Evolutionary conservation across 64 coral and sea anemone species (phyloP), one percentile per base, ranked within the genome.

Genomic region (Actinia equina): DNA sequence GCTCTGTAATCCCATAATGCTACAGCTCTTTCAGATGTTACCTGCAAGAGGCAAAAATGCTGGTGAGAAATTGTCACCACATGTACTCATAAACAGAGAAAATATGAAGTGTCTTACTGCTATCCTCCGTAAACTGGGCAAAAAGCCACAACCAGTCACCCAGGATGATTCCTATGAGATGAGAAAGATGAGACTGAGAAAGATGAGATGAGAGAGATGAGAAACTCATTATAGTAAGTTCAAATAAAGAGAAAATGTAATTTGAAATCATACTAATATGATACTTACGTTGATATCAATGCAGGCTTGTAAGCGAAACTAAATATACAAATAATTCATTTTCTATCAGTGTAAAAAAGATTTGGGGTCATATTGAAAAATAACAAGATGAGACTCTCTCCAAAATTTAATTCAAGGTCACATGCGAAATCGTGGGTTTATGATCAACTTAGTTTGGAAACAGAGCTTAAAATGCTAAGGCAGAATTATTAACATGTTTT

Each of bases 1-100:
- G 88, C 93, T 86, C 93, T 90, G 86, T 99, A 99, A 77, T 99
- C 97, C 97, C 97, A 99, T n/a, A 99, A 90, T 43, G 97, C 94
- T 6, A 99, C 61, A 5, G 97, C 93, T 80, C 97, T 92, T 91
- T 99, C 97, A 89, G 93, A 95, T 19, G 97, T 93, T 77, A 93
- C 93, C 97, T 99, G 80, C 16, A 18, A 45, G 17, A 74, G 57
- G 8, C 8, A 19, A 85, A n/a, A 85, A 89, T 74, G 43, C 30
- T 44, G 74, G 4, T 86, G 61, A 23, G 17, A 71, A n/a, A 53
- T 60, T 85, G 27, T 25, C 23, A 16, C 46, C 7, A 8, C 46
- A 49, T 23, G 18, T 85, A 25, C 63, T 12, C 41, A 17, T 83
- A 2, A 83, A 83, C 2, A 83, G 0, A 45, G n/a, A 20, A 54